These are phyloP conservation scores for Pomatostomus ruficeps DNA, from an alignment of 2,113 vertebrate species.

Conservation along the genomic window DNA sequence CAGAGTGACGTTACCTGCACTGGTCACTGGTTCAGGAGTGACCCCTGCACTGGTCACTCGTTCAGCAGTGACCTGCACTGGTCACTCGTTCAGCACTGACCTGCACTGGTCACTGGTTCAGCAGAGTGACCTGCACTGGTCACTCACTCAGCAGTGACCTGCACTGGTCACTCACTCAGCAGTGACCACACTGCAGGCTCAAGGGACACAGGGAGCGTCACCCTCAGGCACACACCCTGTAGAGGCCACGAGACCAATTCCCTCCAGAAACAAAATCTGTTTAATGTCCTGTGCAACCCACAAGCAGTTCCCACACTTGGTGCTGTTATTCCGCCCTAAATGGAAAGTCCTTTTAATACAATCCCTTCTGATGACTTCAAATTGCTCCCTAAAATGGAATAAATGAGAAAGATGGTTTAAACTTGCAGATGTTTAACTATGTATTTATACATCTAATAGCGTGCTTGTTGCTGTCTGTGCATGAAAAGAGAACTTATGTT, in stretches of 20 bases:
- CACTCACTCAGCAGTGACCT: too few species aligned
- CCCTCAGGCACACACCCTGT: accelerated
- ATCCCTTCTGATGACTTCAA: background rate
- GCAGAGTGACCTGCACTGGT: background rate
- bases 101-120: too few species aligned
- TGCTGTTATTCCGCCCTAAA: background rate
- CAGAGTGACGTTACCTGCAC: too few species aligned
- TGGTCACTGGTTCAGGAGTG: too few species aligned
- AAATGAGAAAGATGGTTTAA: background rate
- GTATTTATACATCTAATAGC: background rate
- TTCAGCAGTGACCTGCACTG: too few species aligned
- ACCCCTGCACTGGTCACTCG: too few species aligned
- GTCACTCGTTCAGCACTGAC: too few species aligned
- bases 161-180: accelerated
- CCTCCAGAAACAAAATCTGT: background rate
- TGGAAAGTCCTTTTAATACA: background rate
- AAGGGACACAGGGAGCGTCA: too few species aligned
- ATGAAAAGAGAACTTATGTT: background rate
- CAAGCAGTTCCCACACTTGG: background rate
- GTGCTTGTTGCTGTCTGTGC: background rate
- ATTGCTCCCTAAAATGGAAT: background rate
- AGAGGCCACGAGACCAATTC: background rate
- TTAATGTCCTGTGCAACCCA: background rate
- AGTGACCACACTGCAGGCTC: accelerated
- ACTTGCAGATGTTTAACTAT: background rate